phyloP scores from a whole-genome alignment of 1,140 invertebrate genomes.

The Drosophila novamexicana region DNA sequence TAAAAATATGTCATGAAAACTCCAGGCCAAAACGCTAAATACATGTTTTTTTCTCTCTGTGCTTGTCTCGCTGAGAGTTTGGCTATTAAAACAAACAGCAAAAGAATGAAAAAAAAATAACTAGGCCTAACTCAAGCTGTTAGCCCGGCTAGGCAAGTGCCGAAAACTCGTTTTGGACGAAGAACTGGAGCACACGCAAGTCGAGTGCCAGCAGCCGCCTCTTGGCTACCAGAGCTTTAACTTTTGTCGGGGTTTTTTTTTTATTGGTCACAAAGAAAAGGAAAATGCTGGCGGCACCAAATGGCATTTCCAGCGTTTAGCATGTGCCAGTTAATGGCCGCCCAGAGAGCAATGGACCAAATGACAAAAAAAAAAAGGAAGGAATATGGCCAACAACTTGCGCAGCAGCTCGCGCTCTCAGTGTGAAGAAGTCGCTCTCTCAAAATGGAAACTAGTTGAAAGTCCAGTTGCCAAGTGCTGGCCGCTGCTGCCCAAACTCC shows the following conservation, averaged over 20 bases:
- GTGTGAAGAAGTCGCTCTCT: conserved; percentile 43
- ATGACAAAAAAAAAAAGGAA: conserved; percentile 2
- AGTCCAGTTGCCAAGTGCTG: conserved; percentile 11
- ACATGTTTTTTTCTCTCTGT: neutral
- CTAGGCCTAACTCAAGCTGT: conserved; percentile 44
- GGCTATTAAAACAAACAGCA: conserved; percentile 5
- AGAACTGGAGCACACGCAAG: conserved; percentile 47
- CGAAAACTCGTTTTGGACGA: conserved; percentile 46
- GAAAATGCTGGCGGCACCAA: conserved; percentile 25
- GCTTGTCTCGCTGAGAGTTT: neutral
- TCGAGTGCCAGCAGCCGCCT: conserved; percentile 3
- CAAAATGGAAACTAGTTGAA: neutral
- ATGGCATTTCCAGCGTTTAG: conserved; percentile 30
- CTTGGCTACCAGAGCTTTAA: conserved; percentile 8
- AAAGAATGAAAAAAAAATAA: conserved; percentile 22
- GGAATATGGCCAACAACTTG: conserved; percentile 20
- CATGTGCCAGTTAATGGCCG: conserved; percentile 25
- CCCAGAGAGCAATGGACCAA: conserved; percentile 32
- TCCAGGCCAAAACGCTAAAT: conserved; percentile 13
- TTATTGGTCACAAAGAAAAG: conserved; percentile 29
- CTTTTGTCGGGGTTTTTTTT: conserved; percentile 1
- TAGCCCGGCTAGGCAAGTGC: conserved; percentile 42
- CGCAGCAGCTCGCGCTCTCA: conserved; percentile 34
- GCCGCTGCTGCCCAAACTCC: neutral
- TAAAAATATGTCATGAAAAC: conserved; percentile 24